Evolutionary conservation across 1,140 invertebrate species (phyloP), one percentile per base, ranked within the genome.

Genomic region (Microplitis demolitor): DNA sequence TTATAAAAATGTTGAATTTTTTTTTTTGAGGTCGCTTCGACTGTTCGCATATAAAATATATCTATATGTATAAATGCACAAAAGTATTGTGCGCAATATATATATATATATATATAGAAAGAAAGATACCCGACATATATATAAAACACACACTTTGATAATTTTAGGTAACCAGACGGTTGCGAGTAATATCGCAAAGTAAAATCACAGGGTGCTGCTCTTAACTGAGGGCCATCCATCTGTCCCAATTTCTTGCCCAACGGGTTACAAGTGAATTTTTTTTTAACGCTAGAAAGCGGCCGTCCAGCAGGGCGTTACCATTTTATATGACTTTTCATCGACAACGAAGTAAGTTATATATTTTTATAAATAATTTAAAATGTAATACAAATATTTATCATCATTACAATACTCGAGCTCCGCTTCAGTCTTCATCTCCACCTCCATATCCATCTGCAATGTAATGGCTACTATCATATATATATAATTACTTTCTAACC

Each of bases 301-400:
- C 92, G 92, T 93, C 92, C 91, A 91, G 88, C 88, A 90, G 92
- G 92, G 92, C 92, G 92, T 90, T 91, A 93, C 90, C 90, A 90
- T 92, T 92, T 93, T 93, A 93, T 93, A 93, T 93, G 92, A 92
- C 91, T 93, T 92, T 92, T 92, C 90, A 89, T 91, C 91, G 89
- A 90, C 90, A 88, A 89, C 91, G 88, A 92, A 91, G 91, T 92
- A 82, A 91, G 88, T 24, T 11, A 14, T 35, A 45, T 37, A 63
- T 33, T n/a, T 71, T 33, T 11, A 8, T 9, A 56, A 33, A 34
- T 54, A 31, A 24, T 24, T 24, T 24, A 24, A 24, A 1, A 24
- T 24, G 24, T 24, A 24, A 2, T 24, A 24, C 24, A 24, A 24
- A 24, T 24, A 24, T 24, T 24, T 24, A 24, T 24, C 2, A 24